Base-by-base conservation (phyloP, 1,140 invertebrate genomes). In the Drosophila lacertosa region DNA sequence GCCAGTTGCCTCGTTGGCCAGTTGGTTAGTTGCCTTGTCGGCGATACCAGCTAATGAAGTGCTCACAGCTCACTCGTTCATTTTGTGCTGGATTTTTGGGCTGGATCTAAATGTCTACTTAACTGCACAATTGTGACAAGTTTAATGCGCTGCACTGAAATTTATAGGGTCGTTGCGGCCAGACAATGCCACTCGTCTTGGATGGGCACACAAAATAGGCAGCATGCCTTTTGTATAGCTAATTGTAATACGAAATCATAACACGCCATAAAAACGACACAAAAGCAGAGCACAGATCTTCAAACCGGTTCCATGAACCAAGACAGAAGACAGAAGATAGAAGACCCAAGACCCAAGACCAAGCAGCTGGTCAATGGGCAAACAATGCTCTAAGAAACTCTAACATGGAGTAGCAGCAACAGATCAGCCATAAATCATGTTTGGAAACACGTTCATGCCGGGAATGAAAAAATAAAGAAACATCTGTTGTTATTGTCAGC, bases 221-320 rank as follows among this genome's bases (percentile, higher is more conserved):
- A 73, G 69, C 71, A 35, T 77, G 82, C 82, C 81, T 86, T 86
- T 86, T 86, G 81, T 86, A 70, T 48, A 53, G 82, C 82, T 86
- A 86, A 86, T 86, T 86, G 82, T 86, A 86, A 86, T 74, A 77
- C 81, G 81, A 77, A 88, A 86, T 86, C 81, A 86, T 86, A 86
- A 86, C 81, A 86, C 81, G 81, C 82, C 81, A 86, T 86, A 81
- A 86, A 83, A 86, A 81, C 60, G 77, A 88, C 73, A 86, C 73
- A 86, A 74, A 67, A 65, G 58, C 58, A 57, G 22, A 55, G 42
- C n/a, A n/a, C n/a, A 86, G 58, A 76, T 47, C 37, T 68, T 3
- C 67, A 57, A 54, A 65, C 62, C 66, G 62, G 60, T 60, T 77
- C 20, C 22, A 18, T 20, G 39, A 42, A 10, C 18, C 20, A 7